Base-by-base conservation (phyloP, 2,888 invertebrate genomes). In the Timandra comae region DNA sequence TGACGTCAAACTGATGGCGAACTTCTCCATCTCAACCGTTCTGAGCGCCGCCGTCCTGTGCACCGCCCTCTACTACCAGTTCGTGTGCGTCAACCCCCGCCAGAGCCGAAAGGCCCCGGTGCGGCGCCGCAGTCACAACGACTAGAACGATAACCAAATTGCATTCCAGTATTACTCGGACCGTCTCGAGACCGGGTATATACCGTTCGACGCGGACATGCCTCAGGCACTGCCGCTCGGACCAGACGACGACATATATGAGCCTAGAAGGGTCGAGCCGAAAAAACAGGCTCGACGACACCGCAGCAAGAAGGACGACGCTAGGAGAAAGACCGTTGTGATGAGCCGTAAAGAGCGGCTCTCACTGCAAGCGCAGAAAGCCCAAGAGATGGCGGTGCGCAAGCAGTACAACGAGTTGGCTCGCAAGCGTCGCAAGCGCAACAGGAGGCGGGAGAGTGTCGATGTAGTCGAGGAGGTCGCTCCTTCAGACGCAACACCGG, bases 1-100 rank as follows among this genome's bases (percentile, higher is more conserved):
- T 2, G 96, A 96, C 66, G 48, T 77, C 16, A 88, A 92, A 44
- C 74, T 95, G 9, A 76, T 95, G 38, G 68, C 88, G 1, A 95
- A 95, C 72, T 94, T 94, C 64, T 63, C 81, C 3, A 88, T 94
- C 38, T 94, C 94, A 3, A 87, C 91, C 0, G 33, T 88, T 3
- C 80, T 95, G 12, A 95, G 95, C 58, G 75, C 87, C 0, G 88
- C 89, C 3, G 91, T 95, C 0, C 89, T 94, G 63, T 44, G 86
- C 3, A 89, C 93, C n/a, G 91, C 93, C 1, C 76, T 91, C 31
- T 86, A 89, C 49, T 93, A 90, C 58, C 90, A 80, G 54, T 11
- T 38, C 9, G 10, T 26, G 2, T 21, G 19, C 31, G 19, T 16
- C 31, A 32, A 36, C 3, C 26, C 32, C 3, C 41, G 44, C 3